These are phyloP conservation scores for Coregonus ussuriensis DNA, from an alignment of 2,797 vertebrate species.

Conservation along the genomic window DNA sequence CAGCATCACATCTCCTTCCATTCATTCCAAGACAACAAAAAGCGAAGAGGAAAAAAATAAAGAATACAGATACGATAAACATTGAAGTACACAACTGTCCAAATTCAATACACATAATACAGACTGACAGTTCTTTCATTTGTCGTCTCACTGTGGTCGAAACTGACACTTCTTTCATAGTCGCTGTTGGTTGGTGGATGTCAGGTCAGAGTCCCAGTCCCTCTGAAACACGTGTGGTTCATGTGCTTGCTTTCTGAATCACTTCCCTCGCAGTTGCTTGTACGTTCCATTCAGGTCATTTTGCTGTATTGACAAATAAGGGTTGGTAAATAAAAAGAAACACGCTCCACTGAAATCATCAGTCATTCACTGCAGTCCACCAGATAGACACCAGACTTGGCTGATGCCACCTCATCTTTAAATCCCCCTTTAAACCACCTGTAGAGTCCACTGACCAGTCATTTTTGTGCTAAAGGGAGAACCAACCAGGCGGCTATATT, in stretches of 20 bases:
- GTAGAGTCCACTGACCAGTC: neutral
- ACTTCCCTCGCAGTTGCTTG: neutral
- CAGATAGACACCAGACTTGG: neutral
- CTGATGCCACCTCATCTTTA: neutral
- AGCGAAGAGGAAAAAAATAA: neutral
- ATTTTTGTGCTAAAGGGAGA: neutral
- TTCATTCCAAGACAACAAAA: neutral
- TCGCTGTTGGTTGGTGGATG: neutral
- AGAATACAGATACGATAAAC: neutral
- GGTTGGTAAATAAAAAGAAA: neutral
- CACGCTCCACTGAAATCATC: neutral
- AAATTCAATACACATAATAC: conserved; percentile 14
- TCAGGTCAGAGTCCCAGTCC: neutral
- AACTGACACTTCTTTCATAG: no score
- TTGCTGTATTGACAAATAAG: no score
- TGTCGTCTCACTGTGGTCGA: conserved; percentile 2
- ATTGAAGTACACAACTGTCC: conserved; percentile 17
- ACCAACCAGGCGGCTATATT: neutral
- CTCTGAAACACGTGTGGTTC: neutral
- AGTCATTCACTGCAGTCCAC: neutral
- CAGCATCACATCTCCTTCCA: neutral
- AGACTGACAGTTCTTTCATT: conserved; percentile 18
- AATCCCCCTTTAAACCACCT: neutral
- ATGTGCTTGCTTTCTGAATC: neutral
- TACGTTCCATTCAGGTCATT: neutral